These are phyloP conservation scores for Crotalus tigris DNA, from an alignment of 2,113 vertebrate genomes.

Conservation along the genomic window DNA sequence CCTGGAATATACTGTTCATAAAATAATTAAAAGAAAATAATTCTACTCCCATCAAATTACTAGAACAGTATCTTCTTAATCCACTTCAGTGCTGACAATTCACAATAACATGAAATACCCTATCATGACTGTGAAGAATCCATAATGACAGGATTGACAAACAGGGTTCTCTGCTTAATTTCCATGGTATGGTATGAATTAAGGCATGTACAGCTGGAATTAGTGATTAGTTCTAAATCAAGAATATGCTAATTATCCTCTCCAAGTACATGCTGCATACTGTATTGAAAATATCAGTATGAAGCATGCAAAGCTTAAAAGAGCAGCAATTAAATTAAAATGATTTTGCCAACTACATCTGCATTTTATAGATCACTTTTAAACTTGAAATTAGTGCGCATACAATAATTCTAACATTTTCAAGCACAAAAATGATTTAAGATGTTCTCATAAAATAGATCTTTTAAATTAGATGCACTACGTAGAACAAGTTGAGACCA, in stretches of 20 bases:
- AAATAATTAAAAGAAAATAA: not conserved
- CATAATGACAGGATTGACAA: not conserved
- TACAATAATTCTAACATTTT: not conserved
- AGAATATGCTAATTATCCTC: not conserved
- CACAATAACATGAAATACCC: not conserved
- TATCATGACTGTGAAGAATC: not conserved
- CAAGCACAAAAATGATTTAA: not conserved
- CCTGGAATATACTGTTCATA: not conserved
- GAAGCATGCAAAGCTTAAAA: not conserved
- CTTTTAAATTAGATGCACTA: not conserved
- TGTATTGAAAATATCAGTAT: not conserved
- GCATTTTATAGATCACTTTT: not conserved
- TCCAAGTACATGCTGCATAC: not conserved
- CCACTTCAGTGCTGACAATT: not conserved
- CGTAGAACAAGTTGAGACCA: not conserved
- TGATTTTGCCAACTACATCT: not conserved
- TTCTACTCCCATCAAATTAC: not conserved
- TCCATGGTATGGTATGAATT: not conserved
- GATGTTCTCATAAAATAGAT: not conserved
- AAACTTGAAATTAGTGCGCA: not conserved
- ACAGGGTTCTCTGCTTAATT: not conserved
- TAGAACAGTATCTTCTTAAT: not conserved
- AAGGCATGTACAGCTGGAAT: not conserved
- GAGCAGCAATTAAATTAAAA: not conserved
- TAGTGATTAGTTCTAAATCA: not conserved